These are phyloP conservation scores for Macrobrachium rosenbergii DNA, from an alignment of 1,140 invertebrate genomes.

Conservation along the genomic window DNA sequence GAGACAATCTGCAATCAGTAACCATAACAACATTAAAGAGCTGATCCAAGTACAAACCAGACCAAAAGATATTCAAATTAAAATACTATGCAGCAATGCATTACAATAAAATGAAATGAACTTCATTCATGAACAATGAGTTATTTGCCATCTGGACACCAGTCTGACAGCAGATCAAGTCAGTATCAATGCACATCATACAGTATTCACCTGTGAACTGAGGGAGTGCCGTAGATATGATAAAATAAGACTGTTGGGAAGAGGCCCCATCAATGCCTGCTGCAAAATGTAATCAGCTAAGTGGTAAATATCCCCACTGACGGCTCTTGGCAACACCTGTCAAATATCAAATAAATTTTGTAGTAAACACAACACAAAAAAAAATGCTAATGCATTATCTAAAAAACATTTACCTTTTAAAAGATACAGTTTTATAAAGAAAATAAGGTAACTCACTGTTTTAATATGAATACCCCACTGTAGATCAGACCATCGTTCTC, in stretches of 20 bases:
- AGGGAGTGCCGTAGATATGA: conserved; percentile 93
- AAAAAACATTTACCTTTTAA: neutral
- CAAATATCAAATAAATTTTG: neutral
- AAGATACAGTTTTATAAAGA: conserved; percentile 67
- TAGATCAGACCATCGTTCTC: conserved; percentile 93
- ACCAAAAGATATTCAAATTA: neutral
- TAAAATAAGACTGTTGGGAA: conserved; percentile 89
- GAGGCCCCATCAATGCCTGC: conserved; percentile 91
- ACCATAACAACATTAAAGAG: no score
- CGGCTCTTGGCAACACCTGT: conserved; percentile 81
- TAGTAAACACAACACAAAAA: neutral
- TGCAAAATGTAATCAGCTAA: conserved; percentile 92
- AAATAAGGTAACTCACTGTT: conserved; percentile 72
- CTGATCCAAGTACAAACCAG: conserved; percentile 38
- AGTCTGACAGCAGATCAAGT: no score
- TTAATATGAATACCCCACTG: conserved; percentile 97
- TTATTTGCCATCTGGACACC: neutral
- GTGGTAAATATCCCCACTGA: conserved; percentile 92
- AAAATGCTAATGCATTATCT: neutral
- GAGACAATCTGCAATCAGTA: conserved; percentile 81
- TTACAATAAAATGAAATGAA: conserved; percentile 11
- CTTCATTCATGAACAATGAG: no score
- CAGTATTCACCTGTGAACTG: conserved; percentile 76
- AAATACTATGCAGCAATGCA: neutral
- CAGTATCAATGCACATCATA: neutral